Percentiles rank a stretch among this genome's conserved stretches.
phyloP scores from a whole-genome alignment of 2,113 vertebrate species.

The Ariopsis seemanni region DNA sequence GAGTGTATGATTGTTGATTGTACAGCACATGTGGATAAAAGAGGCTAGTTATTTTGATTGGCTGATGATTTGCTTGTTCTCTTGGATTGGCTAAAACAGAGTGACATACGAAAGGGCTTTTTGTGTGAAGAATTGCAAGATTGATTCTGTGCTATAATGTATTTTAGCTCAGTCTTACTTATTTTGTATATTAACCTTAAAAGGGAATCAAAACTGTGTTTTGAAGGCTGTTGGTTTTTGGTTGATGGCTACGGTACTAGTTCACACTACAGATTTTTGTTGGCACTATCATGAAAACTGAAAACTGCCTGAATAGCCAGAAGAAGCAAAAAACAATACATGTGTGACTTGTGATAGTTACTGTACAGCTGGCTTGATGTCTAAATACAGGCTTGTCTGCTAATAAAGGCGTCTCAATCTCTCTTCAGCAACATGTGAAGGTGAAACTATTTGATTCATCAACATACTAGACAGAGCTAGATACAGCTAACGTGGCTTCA shows the following conservation, averaged over 20 bases:
- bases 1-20: not conserved
- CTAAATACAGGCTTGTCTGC: slow-evolving; percentile 36
- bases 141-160: not conserved
- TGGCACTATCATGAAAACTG: not conserved
- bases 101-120: not conserved
- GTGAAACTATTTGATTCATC: slow-evolving; percentile 67
- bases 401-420: slow-evolving; percentile 55
- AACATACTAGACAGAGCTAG: slow-evolving; percentile 57
- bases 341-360: slow-evolving; percentile 50
- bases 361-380: slow-evolving; percentile 46
- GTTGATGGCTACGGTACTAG: not conserved
- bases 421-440: slow-evolving; percentile 59
- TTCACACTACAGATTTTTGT: not conserved
- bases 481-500: slow-evolving; percentile 59
- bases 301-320: slow-evolving; percentile 42
- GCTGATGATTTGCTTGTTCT: not conserved
- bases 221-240: not conserved
- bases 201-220: not conserved
- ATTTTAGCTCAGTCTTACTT: not conserved
- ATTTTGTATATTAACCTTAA: not conserved
- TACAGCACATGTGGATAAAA: not conserved
- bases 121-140: not conserved
- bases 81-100: not conserved
- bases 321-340: slow-evolving; percentile 35
- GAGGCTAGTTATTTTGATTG: not conserved